Evolutionary conservation across 1,140 invertebrate genomes (phyloP), one percentile per base, ranked within the genome.

Genomic region (Matsumurasca onukii): DNA sequence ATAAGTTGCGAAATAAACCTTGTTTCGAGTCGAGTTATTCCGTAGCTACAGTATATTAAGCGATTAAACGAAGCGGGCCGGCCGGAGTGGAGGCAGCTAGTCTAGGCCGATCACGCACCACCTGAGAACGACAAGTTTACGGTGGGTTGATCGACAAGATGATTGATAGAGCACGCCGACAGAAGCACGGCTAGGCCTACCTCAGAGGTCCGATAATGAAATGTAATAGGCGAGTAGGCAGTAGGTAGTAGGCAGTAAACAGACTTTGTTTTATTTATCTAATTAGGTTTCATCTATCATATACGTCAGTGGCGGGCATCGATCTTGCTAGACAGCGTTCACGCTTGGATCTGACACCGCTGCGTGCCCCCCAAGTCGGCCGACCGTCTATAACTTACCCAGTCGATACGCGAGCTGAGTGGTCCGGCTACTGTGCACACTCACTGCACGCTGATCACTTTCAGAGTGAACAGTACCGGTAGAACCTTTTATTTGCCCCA

Each of bases 201-300:
- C 17, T 51, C n/a, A 22, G 5, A 51, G 24, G 49, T 22, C 49
- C 55, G 55, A 59, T 59, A 59, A 59, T 59, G 55, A 25, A 59
- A 59, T 59, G 25, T 59, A 59, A 59, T 59, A 59, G 55, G 55
- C 30, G 22, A 22, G 49, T 22, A 12, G 20, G 49, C 20, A 20
- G n/a, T n/a, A n/a, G n/a, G n/a, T n/a, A n/a, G n/a, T n/a, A n/a
- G n/a, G n/a, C n/a, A n/a, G n/a, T n/a, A n/a, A n/a, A n/a, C 49
- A 59, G 55, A 27, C 24, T 27, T 22, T 59, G 55, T 66, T 66
- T 49, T 66, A 66, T 66, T 66, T 66, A 66, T 66, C 63, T 66
- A 66, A 66, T 66, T 66, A 66, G 39, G 48, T 66, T 51, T 39
- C 39, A 66, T 66, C 63, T 66, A 66, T 66, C 63, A 49, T 66